These are phyloP conservation scores for Drosophila flavopinicola DNA, from an alignment of 2,888 invertebrate species.

Conservation along the genomic window DNA sequence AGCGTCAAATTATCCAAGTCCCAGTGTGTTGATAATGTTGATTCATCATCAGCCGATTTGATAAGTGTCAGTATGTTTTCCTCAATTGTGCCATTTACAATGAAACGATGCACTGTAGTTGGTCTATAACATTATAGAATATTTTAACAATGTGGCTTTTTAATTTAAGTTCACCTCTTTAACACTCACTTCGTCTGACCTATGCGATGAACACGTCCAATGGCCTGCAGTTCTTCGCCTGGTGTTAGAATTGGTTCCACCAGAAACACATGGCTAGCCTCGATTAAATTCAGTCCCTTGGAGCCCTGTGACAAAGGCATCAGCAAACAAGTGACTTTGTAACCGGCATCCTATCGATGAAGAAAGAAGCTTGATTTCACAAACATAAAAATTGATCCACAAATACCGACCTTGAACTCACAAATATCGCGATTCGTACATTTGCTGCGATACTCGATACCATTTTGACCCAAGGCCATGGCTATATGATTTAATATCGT, in stretches of 20 bases:
- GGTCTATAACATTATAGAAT: conserved; percentile 79
- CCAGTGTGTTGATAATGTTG: conserved; percentile 72
- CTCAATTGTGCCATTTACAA: conserved; percentile 89
- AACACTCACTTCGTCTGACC: conserved; percentile 89
- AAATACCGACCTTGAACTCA: conserved; percentile 85
- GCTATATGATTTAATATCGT: conserved; percentile 79
- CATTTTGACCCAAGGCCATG: conserved; percentile 74
- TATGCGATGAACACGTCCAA: conserved; percentile 91
- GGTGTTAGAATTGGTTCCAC: conserved; percentile 90
- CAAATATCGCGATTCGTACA: conserved; percentile 81
- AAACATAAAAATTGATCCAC: fast-evolving
- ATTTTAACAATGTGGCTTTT: too few species aligned
- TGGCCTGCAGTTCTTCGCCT: conserved; percentile 90
- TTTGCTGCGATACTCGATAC: conserved; percentile 71
- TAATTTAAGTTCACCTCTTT: too few species aligned
- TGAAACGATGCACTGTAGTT: conserved; percentile 89
- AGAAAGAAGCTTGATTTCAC: too few species aligned
- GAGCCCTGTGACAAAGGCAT: conserved; percentile 89
- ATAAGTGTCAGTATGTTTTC: conserved; percentile 86
- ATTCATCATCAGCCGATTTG: conserved; percentile 81
- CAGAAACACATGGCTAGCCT: conserved; percentile 91
- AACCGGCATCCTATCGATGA: conserved; percentile 80
- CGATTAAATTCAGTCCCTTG: conserved; percentile 91
- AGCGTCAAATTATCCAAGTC: conserved; percentile 77
- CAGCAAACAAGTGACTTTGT: conserved; percentile 86